Conservation (phyloP, 2,888 invertebrate species). For the Netelia inedita region DNA sequence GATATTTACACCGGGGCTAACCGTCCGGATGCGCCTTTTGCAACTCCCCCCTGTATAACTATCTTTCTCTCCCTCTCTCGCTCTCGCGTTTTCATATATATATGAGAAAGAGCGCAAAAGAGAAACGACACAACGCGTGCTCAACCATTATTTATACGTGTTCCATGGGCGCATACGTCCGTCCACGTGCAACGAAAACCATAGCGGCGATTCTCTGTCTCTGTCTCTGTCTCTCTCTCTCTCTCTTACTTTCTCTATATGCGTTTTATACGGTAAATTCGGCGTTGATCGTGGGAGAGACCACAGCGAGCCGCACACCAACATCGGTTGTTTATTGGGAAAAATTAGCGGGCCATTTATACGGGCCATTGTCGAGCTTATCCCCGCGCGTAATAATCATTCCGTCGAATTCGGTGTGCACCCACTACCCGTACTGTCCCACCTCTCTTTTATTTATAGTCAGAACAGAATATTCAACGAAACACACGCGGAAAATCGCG, state of each 20-base stretch:
- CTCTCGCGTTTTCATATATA: conserved; percentile 5
- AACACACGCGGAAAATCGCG: conserved; percentile 51
- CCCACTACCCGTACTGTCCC: background rate
- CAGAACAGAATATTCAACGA: conserved; percentile 54
- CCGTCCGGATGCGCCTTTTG: conserved; percentile 66
- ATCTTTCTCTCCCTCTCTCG: conserved; percentile 47
- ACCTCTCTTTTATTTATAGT: conserved; percentile 54
- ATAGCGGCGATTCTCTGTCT: conserved; percentile 4
- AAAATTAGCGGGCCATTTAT: conserved; percentile 83
- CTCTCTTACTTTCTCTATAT: too few species aligned
- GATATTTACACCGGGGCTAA: conserved; percentile 80
- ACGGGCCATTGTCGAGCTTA: conserved; percentile 76
- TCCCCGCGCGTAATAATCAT: conserved; percentile 79
- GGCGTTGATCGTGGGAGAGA: conserved; percentile 51
- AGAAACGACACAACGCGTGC: conserved; percentile 60
- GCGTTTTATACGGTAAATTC: conserved; percentile 58
- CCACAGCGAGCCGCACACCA: conserved; percentile 66
- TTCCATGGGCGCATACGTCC: conserved; percentile 75
- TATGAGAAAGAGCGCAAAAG: conserved; percentile 13
- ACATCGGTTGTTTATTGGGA: conserved; percentile 83
- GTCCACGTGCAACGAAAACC: conserved; percentile 64
- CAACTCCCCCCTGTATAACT: background rate
- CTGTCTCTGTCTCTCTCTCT: too few species aligned
- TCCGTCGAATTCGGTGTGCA: conserved; percentile 76
- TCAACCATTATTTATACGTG: conserved; percentile 78